These are phyloP conservation scores for Lichenostomus cassidix DNA, from an alignment of 2,113 vertebrate species.

Conservation along the genomic window DNA sequence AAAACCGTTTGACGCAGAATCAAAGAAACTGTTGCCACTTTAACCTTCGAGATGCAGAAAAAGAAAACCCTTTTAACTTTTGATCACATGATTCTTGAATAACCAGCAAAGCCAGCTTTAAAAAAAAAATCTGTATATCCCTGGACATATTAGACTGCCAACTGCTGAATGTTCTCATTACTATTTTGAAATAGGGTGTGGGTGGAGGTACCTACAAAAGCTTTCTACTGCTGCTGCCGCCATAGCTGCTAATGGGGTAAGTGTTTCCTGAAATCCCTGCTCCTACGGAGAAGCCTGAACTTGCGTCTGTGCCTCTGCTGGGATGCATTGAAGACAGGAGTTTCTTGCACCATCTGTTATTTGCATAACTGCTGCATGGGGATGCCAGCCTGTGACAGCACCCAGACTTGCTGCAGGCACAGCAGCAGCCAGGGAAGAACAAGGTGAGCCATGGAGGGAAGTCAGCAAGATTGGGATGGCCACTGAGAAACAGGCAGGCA, in stretches of 20 bases:
- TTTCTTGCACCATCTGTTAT: background rate
- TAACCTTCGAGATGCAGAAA: background rate
- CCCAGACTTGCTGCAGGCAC: background rate
- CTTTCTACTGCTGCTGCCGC: background rate
- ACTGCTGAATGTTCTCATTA: background rate
- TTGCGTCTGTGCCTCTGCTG: background rate
- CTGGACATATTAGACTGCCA: background rate
- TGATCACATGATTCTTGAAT: background rate
- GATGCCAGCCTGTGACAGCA: background rate
- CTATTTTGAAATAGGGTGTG: background rate
- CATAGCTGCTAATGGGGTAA: background rate
- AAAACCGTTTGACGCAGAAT: background rate
- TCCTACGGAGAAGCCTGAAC: background rate
- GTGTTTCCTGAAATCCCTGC: background rate
- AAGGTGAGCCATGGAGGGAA: background rate
- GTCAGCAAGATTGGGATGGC: background rate
- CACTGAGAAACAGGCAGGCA: background rate
- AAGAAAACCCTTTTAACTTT: background rate
- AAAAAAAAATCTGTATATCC: background rate
- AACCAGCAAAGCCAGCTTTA: background rate
- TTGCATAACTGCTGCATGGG: background rate
- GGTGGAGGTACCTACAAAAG: constrained; percentile 7
- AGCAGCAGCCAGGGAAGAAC: background rate
- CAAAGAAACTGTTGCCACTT: background rate
- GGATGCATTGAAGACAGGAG: fast-evolving